Evolutionary conservation across 2,797 vertebrate genomes (phyloP), one percentile per base, ranked within the genome.

Genomic region (Manis pentadactyla): DNA sequence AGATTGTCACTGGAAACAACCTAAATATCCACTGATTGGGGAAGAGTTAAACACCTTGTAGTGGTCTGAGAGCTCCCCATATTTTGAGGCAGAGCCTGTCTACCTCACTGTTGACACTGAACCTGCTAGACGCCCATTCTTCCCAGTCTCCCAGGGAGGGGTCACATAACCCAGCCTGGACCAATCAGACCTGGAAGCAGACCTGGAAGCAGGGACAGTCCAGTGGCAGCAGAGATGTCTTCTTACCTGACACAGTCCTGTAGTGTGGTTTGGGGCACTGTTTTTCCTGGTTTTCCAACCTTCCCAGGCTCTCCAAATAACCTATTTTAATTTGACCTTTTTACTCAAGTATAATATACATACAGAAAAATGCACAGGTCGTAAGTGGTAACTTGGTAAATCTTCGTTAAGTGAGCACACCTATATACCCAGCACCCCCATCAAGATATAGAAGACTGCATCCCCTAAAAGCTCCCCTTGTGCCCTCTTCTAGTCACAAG

Each of bases 21-120:
- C 51, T 42, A 18, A 61, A 29, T 25, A 46, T 21, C 55, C 31
- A 1, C 5, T 8, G 8, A 0, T 0, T 6, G 61, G 57, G 69
- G 37, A 68, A 77, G 23, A 46, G 34, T 4, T 49, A 25, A 69
- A 49, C 3, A 5, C 18, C 31, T n/a, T 12, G 13, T 27, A 0
- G 83, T 63, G 74, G 42, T 15, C 92, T 59, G 37, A 71, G 92
- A 31, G 71, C 17, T 51, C 17, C 68, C 49, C 5, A 14, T 46
- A 53, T 83, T 86, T 46, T 78, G 79, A 79, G 63, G 39, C 59
- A 23, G 49, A 89, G 31, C n/a, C 66, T 71, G 46, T 37, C 57
- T 51, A 15, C 89, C 10, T 23, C 27, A 1, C 37, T n/a, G 23
- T 1, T 51, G 85, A 66, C 0, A 1, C 0, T 8, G 55, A 69